Base-by-base conservation (phyloP, 2,113 vertebrate species). In the Apaloderma vittatum region DNA sequence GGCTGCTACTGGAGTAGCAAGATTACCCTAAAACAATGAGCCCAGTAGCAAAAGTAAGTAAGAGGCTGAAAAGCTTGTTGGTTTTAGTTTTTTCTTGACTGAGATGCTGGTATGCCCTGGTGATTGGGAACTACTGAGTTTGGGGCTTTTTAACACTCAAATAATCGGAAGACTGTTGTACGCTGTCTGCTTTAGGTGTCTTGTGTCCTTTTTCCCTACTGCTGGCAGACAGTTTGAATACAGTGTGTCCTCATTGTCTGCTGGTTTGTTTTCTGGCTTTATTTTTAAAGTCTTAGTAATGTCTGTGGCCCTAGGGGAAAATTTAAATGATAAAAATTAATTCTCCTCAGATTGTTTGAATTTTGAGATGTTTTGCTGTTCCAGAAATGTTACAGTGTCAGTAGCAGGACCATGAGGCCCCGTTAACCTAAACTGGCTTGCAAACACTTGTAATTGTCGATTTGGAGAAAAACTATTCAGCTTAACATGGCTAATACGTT, bases 271-370 rank as follows among this genome's bases (percentile, higher is more conserved):
- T 49, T 54, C 58, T 80, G 34, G 6, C 29, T 78, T 87, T 72
- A 46, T 79, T 93, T 93, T 76, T 61, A 62, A 80, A 24, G 29
- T 83, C 45, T 88, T 26, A 58, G 55, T 76, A 90, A 51, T 46
- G 80, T 52, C 17, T 49, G 21, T 71, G 34, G 36, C 57, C 90
- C 88, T 34, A 26, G 75, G 79, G 88, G 57, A 43, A 80, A 85
- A 67, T 63, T 67, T 61, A 93, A 87, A 89, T 84, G 30, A 84
- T 75, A 94, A 75, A 72, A 86, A 88, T 92, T 94, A 92, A 96
- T 96, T 93, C 76, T 75, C 75, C 40, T 92, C 59, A 76, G 80
- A 85, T 54, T 59, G 52, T 54, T 92, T 77, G 88, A 68, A 81
- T 94, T 95, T 91, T 45, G 81, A 81, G 88, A 37, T 75, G 73